Conservation (phyloP, 2,113 vertebrate species). For the Myotis brandtii region DNA sequence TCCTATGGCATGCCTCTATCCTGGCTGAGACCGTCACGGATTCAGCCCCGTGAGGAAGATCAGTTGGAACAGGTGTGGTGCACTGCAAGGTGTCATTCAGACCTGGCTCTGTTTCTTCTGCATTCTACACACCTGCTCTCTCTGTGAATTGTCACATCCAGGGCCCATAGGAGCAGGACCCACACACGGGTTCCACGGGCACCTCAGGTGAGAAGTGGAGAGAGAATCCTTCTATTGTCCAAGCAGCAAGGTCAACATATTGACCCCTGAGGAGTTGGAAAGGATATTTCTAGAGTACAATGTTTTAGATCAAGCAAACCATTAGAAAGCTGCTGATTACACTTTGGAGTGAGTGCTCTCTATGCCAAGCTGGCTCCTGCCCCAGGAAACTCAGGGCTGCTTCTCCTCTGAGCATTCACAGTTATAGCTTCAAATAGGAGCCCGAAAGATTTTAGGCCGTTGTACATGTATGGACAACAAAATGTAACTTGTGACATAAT, state of each 20-base stretch:
- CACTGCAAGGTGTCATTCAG: not conserved
- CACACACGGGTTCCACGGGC: not conserved
- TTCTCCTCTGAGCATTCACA: not conserved
- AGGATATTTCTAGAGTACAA: not conserved
- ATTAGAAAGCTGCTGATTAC: fast-evolving
- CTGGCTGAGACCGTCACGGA: not conserved
- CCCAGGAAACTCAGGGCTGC: not conserved
- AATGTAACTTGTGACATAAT: not conserved
- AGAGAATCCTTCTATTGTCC: not conserved
- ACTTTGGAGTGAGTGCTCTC: not conserved
- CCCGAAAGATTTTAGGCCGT: not conserved
- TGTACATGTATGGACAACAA: not conserved
- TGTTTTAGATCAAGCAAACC: not conserved
- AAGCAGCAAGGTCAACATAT: not conserved
- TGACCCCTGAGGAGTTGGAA: not conserved
- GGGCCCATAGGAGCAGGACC: fast-evolving
- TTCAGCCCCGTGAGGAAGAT: not conserved
- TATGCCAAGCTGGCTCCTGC: fast-evolving
- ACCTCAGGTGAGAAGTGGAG: not conserved
- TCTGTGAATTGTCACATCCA: too few species aligned
- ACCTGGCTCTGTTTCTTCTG: not conserved
- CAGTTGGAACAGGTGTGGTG: not conserved
- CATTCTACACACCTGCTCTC: too few species aligned
- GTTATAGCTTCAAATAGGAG: not conserved
- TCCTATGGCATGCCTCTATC: not conserved